Conservation (phyloP, 2,113 vertebrate genomes). For the Mandrillus leucophaeus region DNA sequence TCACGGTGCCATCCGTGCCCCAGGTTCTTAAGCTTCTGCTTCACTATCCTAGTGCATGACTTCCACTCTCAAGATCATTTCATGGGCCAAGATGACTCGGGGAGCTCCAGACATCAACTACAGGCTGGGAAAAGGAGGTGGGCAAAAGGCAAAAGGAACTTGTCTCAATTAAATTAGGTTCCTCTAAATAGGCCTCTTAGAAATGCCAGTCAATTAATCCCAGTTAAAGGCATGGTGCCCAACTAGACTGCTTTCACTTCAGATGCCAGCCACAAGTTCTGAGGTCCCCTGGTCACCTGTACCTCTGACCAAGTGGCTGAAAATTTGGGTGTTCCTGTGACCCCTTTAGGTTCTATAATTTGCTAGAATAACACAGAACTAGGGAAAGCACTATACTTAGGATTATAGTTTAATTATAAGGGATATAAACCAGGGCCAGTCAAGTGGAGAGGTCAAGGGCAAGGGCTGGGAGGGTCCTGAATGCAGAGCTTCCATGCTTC, state of each 20-base stretch:
- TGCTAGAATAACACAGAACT: not conserved
- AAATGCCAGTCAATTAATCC: not conserved
- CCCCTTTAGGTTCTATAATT: not conserved
- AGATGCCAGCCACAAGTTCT: not conserved
- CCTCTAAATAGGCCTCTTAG: not conserved
- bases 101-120: not conserved
- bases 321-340: not conserved
- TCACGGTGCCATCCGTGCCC: not conserved
- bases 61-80: not conserved
- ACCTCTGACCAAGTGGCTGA: not conserved
- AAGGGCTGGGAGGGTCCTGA: not conserved
- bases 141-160: not conserved
- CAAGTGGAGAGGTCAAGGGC: not conserved
- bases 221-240: not conserved
- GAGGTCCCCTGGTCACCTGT: not conserved
- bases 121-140: not conserved
- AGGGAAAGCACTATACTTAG: not conserved
- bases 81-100: not conserved
- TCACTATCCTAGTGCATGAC: not conserved
- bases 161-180: not conserved
- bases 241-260: not conserved
- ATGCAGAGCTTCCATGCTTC: not conserved
- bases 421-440: not conserved
- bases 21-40: not conserved
- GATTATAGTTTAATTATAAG: not conserved